Evolutionary conservation across 2,113 vertebrate species (phyloP), one percentile per base, ranked within the genome.

Genomic region (Ailurus styani): DNA sequence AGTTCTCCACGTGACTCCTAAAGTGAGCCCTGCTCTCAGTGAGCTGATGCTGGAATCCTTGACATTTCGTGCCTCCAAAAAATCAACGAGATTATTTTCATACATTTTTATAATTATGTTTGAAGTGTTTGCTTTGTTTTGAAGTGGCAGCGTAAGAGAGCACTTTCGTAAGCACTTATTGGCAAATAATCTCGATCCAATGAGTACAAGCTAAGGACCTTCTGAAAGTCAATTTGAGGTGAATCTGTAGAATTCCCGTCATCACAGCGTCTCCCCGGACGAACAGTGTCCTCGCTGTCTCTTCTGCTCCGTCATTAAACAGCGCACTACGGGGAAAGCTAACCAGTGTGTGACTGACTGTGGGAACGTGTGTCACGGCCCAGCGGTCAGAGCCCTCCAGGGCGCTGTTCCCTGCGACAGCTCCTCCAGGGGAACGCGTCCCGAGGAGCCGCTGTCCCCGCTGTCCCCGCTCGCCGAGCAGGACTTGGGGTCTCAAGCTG

Each of bases 51-150:
- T 11, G n/a, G 52, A 55, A 34, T 83, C 47, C 60, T 62, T 78
- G 81, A n/a, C 90, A 77, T 47, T 84, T 34, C 66, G 14, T 90
- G 45, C 66, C 40, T 73, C 91, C 75, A 45, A 68, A 95, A 77
- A 40, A 18, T 40, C 37, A 85, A 4, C 34, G 4, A 62, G 68
- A 72, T 52, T 60, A 8, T 84, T 95, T 91, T 95, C 47, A 88
- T 73, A 57, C 66, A 72, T 77, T 72, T 96, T 87, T 83, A 42
- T 90, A 92, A 91, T 78, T 92, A 82, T 66, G 3, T 83, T 91
- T 79, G 47, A 91, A 95, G 90, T 83, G 13, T 87, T 78, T 94
- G 68, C 68, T 96, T 96, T 83, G 60, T 95, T 96, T 91, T 75
- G 8, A 93, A 90, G 75, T 79, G 77, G 87, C 73, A 93, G 75